Evolutionary conservation across 2,888 invertebrate species (phyloP).

Genomic region (Sarcophaga caerulescens): DNA sequence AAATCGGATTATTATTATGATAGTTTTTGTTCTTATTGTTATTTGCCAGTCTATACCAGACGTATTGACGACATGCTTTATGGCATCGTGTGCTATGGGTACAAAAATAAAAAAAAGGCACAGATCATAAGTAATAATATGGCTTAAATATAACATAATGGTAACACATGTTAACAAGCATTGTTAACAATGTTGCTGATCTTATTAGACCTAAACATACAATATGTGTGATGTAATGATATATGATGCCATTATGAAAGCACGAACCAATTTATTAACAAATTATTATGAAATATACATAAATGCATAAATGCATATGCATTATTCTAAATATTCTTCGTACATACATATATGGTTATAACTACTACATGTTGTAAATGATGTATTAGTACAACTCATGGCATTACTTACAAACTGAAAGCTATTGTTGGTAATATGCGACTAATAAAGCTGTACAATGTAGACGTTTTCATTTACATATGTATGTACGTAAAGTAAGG

Average conservation of each 20-base stretch:
- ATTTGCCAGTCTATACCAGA: constrained; percentile 24
- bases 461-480: too few species aligned
- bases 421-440: not conserved
- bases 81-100: constrained; percentile 50
- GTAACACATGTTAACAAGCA: constrained; percentile 59
- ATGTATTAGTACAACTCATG: not conserved
- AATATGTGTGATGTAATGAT: constrained; percentile 39
- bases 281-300: constrained; percentile 76
- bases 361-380: not conserved
- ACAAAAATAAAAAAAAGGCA: constrained; percentile 39
- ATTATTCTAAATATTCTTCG: constrained; percentile 4
- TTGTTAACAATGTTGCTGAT: constrained; percentile 61
- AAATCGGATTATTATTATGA: not conserved
- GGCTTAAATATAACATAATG: constrained; percentile 45
- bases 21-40: constrained; percentile 4
- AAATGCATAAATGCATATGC: constrained; percentile 11
- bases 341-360: not conserved
- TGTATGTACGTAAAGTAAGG: too few species aligned
- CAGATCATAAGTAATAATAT: constrained; percentile 1
- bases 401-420: not conserved
- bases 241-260: constrained; percentile 67
- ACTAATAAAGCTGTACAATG: not conserved
- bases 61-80: constrained; percentile 50
- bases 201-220: constrained; percentile 30
- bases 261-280: constrained; percentile 79